These are phyloP conservation scores for Oreocharis arfaki DNA, from an alignment of 2,113 vertebrate species.

Conservation along the genomic window DNA sequence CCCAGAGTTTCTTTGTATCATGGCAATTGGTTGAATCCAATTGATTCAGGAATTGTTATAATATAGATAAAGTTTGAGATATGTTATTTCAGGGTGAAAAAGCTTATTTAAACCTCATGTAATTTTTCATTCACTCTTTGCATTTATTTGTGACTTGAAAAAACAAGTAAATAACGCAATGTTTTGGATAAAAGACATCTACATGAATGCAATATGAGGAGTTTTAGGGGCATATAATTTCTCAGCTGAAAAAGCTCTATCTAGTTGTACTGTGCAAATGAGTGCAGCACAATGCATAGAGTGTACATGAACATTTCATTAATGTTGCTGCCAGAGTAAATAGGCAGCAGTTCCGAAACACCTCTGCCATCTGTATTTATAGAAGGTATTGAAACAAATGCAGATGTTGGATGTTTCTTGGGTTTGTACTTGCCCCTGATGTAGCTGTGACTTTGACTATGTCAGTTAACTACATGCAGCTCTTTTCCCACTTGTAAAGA, in stretches of 20 bases:
- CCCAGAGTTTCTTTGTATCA: background rate
- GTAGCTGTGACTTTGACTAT: background rate
- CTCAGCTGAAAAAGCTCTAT: background rate
- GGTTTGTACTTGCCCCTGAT: background rate
- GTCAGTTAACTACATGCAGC: background rate
- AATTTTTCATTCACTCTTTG: background rate
- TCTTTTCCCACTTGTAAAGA: background rate
- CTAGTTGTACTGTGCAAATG: background rate
- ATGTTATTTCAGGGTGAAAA: background rate
- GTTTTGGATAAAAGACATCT: background rate
- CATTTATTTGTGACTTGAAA: background rate
- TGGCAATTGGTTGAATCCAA: background rate
- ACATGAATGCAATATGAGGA: background rate
- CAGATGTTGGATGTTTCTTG: background rate
- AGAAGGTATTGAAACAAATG: background rate
- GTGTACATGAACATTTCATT: background rate
- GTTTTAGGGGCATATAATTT: background rate
- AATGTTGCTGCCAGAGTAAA: background rate
- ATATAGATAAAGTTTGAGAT: slow-evolving; percentile 4
- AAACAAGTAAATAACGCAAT: background rate
- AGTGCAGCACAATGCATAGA: background rate
- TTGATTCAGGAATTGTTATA: background rate
- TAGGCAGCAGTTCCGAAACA: background rate
- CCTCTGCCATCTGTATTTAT: background rate
- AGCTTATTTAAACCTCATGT: background rate